These are phyloP conservation scores for Mustela nigripes DNA, from an alignment of 2,113 vertebrate genomes.

Conservation along the genomic window DNA sequence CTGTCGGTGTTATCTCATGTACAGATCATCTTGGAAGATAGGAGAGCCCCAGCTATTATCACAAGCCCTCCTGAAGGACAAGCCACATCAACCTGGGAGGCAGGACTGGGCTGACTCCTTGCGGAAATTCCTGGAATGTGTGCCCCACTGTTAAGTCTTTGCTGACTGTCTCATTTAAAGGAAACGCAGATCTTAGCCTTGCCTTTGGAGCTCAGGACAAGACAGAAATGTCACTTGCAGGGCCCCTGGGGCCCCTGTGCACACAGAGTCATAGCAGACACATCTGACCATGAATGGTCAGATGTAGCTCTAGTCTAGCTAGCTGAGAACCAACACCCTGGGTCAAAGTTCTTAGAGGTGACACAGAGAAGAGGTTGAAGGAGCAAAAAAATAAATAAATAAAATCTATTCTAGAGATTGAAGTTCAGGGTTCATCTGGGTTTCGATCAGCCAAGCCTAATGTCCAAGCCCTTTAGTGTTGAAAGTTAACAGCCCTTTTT, in stretches of 20 bases:
- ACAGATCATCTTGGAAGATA: not conserved
- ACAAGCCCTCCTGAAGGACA: not conserved
- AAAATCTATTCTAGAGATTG: conserved; percentile 12
- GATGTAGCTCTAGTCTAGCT: not conserved
- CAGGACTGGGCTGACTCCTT: not conserved
- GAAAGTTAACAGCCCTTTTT: not conserved
- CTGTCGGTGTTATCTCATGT: not conserved
- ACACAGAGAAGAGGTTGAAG: not conserved
- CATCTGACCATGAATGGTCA: not conserved
- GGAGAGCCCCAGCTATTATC: not conserved
- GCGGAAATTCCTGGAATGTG: not conserved
- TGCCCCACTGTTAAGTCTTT: not conserved
- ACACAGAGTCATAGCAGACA: not conserved
- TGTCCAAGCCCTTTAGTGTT: not conserved
- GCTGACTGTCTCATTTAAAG: not conserved
- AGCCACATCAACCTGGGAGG: not conserved
- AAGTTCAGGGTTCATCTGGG: conserved; percentile 29
- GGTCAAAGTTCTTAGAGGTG: not conserved
- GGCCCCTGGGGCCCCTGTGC: not conserved
- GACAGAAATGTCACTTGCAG: not conserved
- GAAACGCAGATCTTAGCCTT: not conserved
- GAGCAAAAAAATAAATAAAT: not conserved
- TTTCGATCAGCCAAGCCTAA: not conserved
- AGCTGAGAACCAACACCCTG: not conserved
- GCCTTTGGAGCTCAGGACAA: not conserved